These are phyloP conservation scores for Protosalanx chinensis DNA, from an alignment of 2,797 vertebrate genomes.

Conservation along the genomic window DNA sequence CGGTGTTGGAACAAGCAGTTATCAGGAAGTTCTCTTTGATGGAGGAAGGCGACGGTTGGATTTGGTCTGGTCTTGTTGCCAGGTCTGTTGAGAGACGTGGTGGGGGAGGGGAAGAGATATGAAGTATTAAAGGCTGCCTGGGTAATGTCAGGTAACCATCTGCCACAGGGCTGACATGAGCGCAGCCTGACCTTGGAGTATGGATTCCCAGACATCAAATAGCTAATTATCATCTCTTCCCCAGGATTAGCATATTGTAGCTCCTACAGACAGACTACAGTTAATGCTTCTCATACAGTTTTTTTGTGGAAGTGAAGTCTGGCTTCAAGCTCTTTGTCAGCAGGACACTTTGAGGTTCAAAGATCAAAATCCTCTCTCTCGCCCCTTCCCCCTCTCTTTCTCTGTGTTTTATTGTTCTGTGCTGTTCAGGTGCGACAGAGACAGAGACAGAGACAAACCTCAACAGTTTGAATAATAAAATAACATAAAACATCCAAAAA, in stretches of 20 bases:
- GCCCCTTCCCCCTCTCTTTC: not conserved
- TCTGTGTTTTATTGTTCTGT: conserved; percentile 33
- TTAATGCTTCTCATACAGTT: not conserved
- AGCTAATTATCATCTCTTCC: conserved; percentile 51
- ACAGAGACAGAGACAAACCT: too few species aligned
- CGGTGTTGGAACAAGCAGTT: conserved; percentile 44
- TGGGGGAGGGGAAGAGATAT: conserved; percentile 32
- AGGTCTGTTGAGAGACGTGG: conserved; percentile 29
- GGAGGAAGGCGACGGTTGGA: conserved; percentile 38
- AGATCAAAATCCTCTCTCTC: conserved; percentile 45
- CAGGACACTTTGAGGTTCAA: conserved; percentile 50
- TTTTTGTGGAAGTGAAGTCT: conserved; percentile 47
- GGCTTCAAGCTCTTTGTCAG: conserved; percentile 54
- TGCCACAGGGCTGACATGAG: conserved; percentile 53
- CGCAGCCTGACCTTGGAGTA: conserved; percentile 65
- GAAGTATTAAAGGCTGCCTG: conserved; percentile 60
- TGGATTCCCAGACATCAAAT: conserved; percentile 53
- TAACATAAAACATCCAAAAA: too few species aligned
- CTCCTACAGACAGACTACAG: conserved; percentile 13
- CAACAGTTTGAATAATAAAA: not conserved
- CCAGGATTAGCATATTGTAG: conserved; percentile 47
- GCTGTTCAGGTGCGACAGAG: conserved; percentile 22
- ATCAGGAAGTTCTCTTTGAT: conserved; percentile 41
- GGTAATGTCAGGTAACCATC: conserved; percentile 70
- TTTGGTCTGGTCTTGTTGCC: conserved; percentile 34